Conservation (phyloP, 2,797 vertebrate genomes). For the Eulemur albifrons region DNA sequence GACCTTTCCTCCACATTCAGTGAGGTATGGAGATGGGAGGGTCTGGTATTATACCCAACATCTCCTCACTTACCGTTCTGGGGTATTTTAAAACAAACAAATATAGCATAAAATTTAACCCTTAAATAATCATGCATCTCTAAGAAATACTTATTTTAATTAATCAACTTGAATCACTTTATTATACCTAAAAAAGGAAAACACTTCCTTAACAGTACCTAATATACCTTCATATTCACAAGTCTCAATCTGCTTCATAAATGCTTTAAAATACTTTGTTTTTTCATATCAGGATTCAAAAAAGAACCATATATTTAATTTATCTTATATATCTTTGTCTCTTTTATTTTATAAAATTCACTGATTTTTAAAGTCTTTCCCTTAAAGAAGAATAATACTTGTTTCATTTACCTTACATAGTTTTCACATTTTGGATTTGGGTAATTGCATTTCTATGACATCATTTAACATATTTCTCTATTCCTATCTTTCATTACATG, state of each 20-base stretch:
- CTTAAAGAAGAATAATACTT: neutral
- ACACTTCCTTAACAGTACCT: neutral
- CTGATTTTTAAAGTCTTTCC: neutral
- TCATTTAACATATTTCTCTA: neutral
- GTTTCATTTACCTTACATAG: neutral
- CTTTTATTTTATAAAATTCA: neutral
- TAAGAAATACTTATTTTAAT: neutral
- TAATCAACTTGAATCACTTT: neutral
- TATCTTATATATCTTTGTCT: neutral
- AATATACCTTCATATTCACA: neutral
- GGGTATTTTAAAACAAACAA: neutral
- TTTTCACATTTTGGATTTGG: neutral
- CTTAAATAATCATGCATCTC: neutral
- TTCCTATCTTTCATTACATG: neutral
- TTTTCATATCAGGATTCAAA: neutral
- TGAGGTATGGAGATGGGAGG: too few species aligned
- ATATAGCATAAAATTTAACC: neutral
- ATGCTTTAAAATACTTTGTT: neutral
- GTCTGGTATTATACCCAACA: neutral
- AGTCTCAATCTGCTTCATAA: neutral
- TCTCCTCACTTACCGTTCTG: neutral
- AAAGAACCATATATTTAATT: neutral
- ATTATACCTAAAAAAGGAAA: neutral
- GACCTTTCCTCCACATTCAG: neutral
- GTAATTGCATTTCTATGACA: neutral